Conservation (phyloP, 2,797 vertebrate species). For the Gallinago nigripennis region DNA sequence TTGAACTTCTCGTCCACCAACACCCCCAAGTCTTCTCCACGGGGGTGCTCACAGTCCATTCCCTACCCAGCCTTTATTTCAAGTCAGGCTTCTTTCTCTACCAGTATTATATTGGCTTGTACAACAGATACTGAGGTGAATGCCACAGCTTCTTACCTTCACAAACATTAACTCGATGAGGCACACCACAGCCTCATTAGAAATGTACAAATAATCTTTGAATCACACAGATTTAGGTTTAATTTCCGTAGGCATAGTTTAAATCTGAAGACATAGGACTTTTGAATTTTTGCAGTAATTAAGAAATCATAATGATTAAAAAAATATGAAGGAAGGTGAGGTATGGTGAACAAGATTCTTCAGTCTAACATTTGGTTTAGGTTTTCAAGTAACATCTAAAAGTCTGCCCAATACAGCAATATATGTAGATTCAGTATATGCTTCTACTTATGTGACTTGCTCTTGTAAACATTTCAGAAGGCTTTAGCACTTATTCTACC, state of each 20-base stretch:
- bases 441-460: neutral
- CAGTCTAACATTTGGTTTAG: neutral
- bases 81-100: neutral
- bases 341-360: neutral
- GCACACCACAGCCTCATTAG: neutral
- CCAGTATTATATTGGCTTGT: neutral
- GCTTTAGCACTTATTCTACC: neutral
- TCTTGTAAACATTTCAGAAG: neutral
- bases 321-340: neutral
- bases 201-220: neutral
- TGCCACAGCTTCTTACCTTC: neutral
- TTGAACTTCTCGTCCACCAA: too few relatives aligned
- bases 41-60: too few relatives aligned
- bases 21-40: too few relatives aligned
- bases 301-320: neutral
- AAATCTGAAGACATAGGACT: neutral
- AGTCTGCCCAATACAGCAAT: neutral
- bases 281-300: neutral
- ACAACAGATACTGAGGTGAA: neutral
- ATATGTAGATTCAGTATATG: neutral
- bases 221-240: neutral
- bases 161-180: neutral
- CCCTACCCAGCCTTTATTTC: neutral
- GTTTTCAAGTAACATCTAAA: neutral
- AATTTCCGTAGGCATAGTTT: neutral